phyloP scores from a whole-genome alignment of 64 coral and sea anemone genomes.

The Orbicella faveolata region DNA sequence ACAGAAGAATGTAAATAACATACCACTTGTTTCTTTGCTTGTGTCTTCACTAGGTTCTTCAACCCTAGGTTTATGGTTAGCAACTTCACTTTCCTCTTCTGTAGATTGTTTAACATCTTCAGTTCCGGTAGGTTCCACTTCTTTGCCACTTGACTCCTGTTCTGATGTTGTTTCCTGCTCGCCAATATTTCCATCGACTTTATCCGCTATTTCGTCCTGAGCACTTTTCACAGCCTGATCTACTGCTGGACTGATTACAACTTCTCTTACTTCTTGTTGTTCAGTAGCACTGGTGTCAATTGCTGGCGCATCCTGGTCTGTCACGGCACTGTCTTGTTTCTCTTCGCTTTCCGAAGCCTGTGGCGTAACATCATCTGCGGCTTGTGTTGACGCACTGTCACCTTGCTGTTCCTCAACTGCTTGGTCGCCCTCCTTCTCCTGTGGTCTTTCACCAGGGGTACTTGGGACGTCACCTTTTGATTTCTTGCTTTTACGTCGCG shows the following conservation, averaged over 20 bases:
- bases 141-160: background rate
- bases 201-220: slow-evolving; percentile 5
- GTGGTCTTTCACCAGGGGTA: background rate
- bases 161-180: background rate
- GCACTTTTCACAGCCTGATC: slow-evolving; percentile 23
- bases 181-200: background rate
- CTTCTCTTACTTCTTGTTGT: background rate
- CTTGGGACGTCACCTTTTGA: background rate
- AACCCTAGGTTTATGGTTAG: background rate
- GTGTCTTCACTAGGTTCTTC: background rate
- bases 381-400: background rate
- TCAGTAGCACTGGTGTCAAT: background rate
- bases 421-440: background rate
- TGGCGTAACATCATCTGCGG: background rate
- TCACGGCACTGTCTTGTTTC: background rate
- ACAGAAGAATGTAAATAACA: background rate
- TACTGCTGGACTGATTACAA: background rate
- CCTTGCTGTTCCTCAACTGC: background rate
- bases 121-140: background rate
- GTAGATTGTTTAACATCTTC: slow-evolving; percentile 1
- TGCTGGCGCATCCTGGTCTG: background rate
- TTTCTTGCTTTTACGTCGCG: too few relatives aligned
- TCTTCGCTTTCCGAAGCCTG: background rate
- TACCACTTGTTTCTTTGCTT: background rate
- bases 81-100: slow-evolving; percentile 3